Evolutionary conservation across 2,797 vertebrate species (phyloP), one percentile per base, ranked within the genome.

Genomic region (Xenopus petersii): DNA sequence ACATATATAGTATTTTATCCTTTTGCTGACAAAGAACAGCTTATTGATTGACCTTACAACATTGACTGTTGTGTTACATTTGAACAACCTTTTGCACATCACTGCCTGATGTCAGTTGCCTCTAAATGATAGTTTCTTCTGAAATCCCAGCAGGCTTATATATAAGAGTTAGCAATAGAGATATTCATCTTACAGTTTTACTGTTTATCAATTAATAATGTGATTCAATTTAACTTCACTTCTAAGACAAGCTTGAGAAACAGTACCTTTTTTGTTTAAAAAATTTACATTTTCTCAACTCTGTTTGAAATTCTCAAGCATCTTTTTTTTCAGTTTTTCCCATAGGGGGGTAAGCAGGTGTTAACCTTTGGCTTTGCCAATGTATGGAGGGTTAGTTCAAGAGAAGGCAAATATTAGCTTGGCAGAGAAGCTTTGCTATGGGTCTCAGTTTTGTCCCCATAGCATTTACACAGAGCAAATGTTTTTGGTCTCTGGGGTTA

Each of bases 341-440:
- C 70, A 0, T 0, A 64, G 70, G 75, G 75, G 26, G 73, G 70
- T 0, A 0, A 0, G 15, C 85, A 85, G 83, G 85, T 84, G 87
- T 58, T 85, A 82, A 88, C 86, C 86, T 80, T 0, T 80, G 7
- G 83, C 84, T 83, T 81, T 69, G 81, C 83, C 79, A 71, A 81
- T 68, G 68, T 75, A 74, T 70, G n/a, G 70, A 80, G 80, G 65
- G 64, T 73, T 71, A 81, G 80, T 80, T 76, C 24, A 72, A 75
- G 79, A 76, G 77, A 79, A 77, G 70, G 73, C 70, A 82, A 84
- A 84, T 80, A 82, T 82, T 80, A 61, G 67, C 78, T 73, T 15
- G 67, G 66, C 64, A 21, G 63, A 69, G 71, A 70, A 64, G 66
- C 70, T 79, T 81, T 80, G 63, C 68, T 64, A 12, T 56, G 49